Conservation (phyloP, 2,797 vertebrate genomes). For the Hyperoplus immaculatus region DNA sequence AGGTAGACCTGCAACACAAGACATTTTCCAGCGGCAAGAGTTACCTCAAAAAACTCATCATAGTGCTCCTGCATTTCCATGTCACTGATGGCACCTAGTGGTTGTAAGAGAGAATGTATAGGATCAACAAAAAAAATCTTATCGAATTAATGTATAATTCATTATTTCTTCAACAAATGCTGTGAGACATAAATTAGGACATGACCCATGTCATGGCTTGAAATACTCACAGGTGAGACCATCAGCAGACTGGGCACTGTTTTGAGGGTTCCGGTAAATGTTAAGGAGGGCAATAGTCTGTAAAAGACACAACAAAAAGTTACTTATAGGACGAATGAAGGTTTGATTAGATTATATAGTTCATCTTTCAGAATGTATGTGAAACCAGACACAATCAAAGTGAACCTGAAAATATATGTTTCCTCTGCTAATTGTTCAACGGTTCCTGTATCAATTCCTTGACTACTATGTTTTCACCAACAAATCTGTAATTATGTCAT, state of each 20-base stretch:
- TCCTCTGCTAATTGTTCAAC: too few species aligned
- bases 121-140: not conserved
- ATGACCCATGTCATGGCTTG: not conserved
- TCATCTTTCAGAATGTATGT: too few species aligned
- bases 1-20: not conserved
- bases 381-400: too few species aligned
- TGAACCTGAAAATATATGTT: too few species aligned
- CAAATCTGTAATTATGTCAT: too few species aligned
- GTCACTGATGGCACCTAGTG: slow-evolving; percentile 95
- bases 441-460: too few species aligned
- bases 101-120: slow-evolving; percentile 12
- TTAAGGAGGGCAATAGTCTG: slow-evolving; percentile 97
- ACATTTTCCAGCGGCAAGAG: slow-evolving; percentile 1
- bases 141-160: not conserved
- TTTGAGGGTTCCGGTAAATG: slow-evolving; percentile 99
- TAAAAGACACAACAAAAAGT: slow-evolving; percentile 37
- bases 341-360: too few species aligned
- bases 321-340: not conserved
- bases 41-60: slow-evolving; percentile 97
- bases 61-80: slow-evolving; percentile 99
- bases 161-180: too few species aligned
- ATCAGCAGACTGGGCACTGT: slow-evolving; percentile 98
- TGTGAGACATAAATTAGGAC: too few species aligned
- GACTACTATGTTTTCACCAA: too few species aligned
- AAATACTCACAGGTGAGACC: slow-evolving; percentile 95